Base-by-base conservation (phyloP, 2,113 vertebrate species). In the Platycercus adscitus region DNA sequence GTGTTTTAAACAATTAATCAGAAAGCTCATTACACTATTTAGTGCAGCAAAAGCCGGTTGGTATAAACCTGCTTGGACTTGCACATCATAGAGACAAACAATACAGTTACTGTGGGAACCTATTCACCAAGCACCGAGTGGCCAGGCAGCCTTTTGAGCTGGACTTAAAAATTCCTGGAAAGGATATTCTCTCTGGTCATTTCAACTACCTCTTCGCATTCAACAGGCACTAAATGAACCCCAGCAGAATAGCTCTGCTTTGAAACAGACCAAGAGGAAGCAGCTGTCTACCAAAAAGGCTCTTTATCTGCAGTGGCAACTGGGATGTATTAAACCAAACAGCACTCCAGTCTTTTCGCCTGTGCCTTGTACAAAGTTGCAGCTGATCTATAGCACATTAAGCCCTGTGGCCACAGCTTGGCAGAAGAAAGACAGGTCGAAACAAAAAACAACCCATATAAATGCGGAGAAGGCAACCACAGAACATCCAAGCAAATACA, bases 81-180 rank as follows among this genome's bases (percentile, higher is more conserved):
- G 72, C 61, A 66, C 46, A 44, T 39, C 8, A 15, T 77, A 44
- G 96, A 95, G 85, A 53, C 73, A 93, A 69, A 72, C 35, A 87
- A 37, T 10, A 26, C 7, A 4, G 91, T 94, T 97, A 90, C 93
- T 95, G 89, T 93, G 93, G 94, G 93, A 97, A 96, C 66, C 63
- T 79, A 65, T 93, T 82, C 75, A 58, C 13, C n/a, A 86, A 91
- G 89, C 79, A 81, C 52, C 64, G 24, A 60, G 33, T 52, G 76
- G 58, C 91, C 75, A 88, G 50, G 61, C 72, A 89, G 81, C 47
- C 50, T 58, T 82, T 89, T 64, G 46, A 76, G 63, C 35, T 61
- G 49, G 35, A 56, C 58, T 64, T 60, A 28, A 73, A 64, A 72
- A 81, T 68, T 73, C 71, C 66, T 63, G 63, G 53, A 68, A 88